A percentile compares a stretch with the other conserved stretches of the same genome.
These are phyloP conservation scores for Pseudorectes ferrugineus DNA, from an alignment of 2,113 vertebrate genomes.

Conservation along the genomic window DNA sequence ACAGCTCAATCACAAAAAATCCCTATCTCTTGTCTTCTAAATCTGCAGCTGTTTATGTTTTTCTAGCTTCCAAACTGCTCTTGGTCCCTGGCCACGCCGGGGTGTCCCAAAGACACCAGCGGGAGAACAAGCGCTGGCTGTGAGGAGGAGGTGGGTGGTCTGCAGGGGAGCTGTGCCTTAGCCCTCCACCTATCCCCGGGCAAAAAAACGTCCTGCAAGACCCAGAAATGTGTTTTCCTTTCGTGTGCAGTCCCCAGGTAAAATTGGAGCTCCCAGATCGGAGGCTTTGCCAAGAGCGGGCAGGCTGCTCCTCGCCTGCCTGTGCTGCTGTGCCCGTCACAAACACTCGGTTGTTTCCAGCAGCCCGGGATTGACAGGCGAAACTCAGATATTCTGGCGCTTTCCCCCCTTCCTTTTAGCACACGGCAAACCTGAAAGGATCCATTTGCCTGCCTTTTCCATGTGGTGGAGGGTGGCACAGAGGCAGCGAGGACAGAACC, in stretches of 20 bases:
- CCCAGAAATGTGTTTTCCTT: background rate
- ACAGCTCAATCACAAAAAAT: background rate
- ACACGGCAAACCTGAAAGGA: background rate
- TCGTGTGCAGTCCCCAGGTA: background rate
- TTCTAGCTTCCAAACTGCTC: background rate
- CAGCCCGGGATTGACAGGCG: background rate
- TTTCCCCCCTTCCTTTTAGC: background rate
- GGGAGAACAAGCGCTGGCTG: background rate
- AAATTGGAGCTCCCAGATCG: background rate
- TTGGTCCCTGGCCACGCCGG: fast-evolving
- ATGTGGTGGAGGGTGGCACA: background rate
- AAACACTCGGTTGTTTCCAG: background rate
- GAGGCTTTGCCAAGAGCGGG: background rate
- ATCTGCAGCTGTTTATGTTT: background rate
- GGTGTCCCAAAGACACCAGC: background rate
- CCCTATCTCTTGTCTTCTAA: background rate
- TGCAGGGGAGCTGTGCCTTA: background rate
- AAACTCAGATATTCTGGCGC: background rate
- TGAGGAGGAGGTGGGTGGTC: background rate
- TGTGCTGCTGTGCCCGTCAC: fast-evolving
- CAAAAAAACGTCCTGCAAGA: background rate
- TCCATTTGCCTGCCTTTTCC: background rate
- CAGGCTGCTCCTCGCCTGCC: background rate
- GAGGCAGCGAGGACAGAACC: background rate
- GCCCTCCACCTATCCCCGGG: fast-evolving